A percentile compares a stretch with the other conserved stretches of the same genome.
Evolutionary conservation across 2,113 vertebrate genomes (phyloP).

Genomic region (Syngnathus scovelli): DNA sequence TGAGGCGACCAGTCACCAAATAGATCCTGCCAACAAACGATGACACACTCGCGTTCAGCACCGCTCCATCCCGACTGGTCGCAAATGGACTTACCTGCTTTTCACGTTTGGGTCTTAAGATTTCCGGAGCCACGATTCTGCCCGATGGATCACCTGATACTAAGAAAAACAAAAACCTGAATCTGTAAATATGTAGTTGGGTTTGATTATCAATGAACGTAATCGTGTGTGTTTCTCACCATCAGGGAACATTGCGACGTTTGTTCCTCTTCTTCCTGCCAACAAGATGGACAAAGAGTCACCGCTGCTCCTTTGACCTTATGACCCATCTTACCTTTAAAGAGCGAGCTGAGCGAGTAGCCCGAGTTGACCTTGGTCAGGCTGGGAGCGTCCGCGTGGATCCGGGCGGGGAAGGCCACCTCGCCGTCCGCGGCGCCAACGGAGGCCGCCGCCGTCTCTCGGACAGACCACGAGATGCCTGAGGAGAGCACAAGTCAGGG

Average conservation of each 20-base stretch:
- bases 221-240: slow-evolving; percentile 60
- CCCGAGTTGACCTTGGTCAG: slow-evolving; percentile 78
- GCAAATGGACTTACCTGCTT: slow-evolving; percentile 74
- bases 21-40: slow-evolving; percentile 74
- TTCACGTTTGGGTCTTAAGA: slow-evolving; percentile 83
- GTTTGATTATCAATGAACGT: no score
- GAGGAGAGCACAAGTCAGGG: not conserved
- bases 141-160: slow-evolving; percentile 70
- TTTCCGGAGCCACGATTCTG: slow-evolving; percentile 82
- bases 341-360: slow-evolving; percentile 86
- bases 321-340: slow-evolving; percentile 78
- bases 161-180: slow-evolving; percentile 34
- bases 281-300: slow-evolving; percentile 8
- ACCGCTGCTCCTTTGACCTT: not conserved
- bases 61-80: no score
- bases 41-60: slow-evolving; percentile 10
- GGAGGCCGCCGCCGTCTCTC: slow-evolving; percentile 82
- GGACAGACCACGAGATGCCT: slow-evolving; percentile 96
- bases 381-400: slow-evolving; percentile 53
- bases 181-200: no score
- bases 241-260: slow-evolving; percentile 80
- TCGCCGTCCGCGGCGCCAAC: slow-evolving; percentile 67
- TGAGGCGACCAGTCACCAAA: slow-evolving; percentile 81
- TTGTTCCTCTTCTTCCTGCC: slow-evolving; percentile 79
- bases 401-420: slow-evolving; percentile 71